Conservation (phyloP, 2,113 vertebrate genomes). For the Istiophorus platypterus region DNA sequence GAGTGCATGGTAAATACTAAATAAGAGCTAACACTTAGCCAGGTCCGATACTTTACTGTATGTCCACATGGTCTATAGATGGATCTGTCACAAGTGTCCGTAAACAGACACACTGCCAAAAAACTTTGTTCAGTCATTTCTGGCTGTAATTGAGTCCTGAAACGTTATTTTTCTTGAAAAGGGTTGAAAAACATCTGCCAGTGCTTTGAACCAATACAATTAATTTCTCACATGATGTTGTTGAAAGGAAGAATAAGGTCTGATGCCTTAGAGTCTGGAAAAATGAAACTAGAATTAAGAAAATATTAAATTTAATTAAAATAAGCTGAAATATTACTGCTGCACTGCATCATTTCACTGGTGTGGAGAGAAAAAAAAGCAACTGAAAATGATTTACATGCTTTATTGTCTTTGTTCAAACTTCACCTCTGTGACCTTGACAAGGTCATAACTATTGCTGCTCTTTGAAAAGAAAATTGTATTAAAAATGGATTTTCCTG, state of each 20-base stretch:
- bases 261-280: not conserved
- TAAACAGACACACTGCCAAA: no score
- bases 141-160: not conserved
- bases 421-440: slow-evolving; percentile 50
- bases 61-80: not conserved
- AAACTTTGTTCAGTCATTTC: not conserved
- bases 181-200: not conserved
- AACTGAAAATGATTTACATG: not conserved
- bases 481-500: not conserved
- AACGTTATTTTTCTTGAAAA: not conserved
- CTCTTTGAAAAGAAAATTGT: not conserved
- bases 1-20: slow-evolving; percentile 9
- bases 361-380: no score
- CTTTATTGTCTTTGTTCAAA: not conserved
- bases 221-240: not conserved
- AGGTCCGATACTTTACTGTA: no score
- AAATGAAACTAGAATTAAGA: not conserved
- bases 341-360: no score
- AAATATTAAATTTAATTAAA: no score
- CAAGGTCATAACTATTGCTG: slow-evolving; percentile 4
- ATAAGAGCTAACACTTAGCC: not conserved
- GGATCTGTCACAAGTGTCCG: not conserved
- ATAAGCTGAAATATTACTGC: no score
- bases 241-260: not conserved
- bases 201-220: not conserved